A percentile compares a stretch with the other conserved stretches of the same genome.
Conservation (phyloP, 2,888 invertebrate species). For the Drosophila greeni region DNA sequence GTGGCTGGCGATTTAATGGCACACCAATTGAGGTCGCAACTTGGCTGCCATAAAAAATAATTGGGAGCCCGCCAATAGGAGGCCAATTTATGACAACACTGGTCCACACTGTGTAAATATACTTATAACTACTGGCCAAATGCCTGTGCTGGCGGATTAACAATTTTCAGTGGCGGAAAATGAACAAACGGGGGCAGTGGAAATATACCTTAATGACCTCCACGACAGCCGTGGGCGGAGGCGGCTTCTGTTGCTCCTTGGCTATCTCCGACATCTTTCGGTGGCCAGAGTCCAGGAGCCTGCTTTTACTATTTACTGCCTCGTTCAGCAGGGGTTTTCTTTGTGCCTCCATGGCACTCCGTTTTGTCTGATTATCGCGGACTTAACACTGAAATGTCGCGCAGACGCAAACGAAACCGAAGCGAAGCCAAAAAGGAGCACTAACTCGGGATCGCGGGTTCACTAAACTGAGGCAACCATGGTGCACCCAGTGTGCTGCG, state of each 20-base stretch:
- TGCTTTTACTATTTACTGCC: conserved; percentile 8
- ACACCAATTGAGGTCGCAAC: conserved; percentile 58
- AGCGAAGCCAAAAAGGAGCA: conserved; percentile 33
- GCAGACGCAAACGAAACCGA: conserved; percentile 53
- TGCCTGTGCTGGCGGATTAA: conserved; percentile 15
- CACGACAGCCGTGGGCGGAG: conserved; percentile 7
- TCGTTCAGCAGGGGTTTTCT: conserved; percentile 25
- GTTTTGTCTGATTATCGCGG: background rate
- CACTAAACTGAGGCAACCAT: conserved; percentile 61
- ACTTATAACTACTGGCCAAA: conserved; percentile 5
- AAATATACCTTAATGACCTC: conserved; percentile 38
- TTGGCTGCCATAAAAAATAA: conserved; percentile 40
- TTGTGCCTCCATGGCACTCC: conserved; percentile 28
- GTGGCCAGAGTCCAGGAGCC: background rate
- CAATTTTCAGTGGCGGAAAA: background rate
- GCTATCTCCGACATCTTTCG: conserved; percentile 32
- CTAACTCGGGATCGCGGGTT: conserved; percentile 48
- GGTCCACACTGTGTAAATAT: conserved; percentile 12
- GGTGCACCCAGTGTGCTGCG: conserved; percentile 23
- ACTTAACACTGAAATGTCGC: conserved; percentile 39
- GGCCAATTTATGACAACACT: conserved; percentile 22
- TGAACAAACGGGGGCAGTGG: conserved; percentile 1
- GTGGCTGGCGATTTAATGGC: conserved; percentile 55
- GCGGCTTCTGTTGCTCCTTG: conserved; percentile 13
- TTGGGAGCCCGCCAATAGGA: conserved; percentile 30